A percentile compares a stretch with the other conserved stretches of the same genome.
Conservation (phyloP, 1,140 invertebrate species). For the Mya arenaria region DNA sequence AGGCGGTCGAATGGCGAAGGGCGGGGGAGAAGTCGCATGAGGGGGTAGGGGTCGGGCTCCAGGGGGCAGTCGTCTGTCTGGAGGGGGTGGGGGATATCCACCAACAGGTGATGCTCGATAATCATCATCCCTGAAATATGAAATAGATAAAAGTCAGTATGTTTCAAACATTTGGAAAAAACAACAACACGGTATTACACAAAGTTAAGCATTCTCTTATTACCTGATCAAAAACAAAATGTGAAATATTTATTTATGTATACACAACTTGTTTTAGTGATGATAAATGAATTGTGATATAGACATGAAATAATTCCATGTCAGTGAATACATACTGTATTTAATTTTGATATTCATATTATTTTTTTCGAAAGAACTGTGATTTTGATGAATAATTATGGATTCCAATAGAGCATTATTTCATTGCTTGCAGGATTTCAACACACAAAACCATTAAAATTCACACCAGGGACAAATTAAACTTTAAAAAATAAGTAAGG, state of each 20-base stretch:
- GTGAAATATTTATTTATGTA: neutral
- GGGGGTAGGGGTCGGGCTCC: constrained; percentile 43
- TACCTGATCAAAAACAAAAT: neutral
- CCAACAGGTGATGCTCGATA: constrained; percentile 25
- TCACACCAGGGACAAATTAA: no score
- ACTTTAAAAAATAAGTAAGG: no score
- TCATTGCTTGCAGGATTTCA: no score
- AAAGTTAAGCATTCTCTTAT: neutral
- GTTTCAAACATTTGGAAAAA: neutral
- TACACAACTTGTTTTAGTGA: neutral
- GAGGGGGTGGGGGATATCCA: constrained; percentile 28
- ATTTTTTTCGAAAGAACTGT: no score
- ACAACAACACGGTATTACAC: neutral
- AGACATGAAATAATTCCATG: neutral
- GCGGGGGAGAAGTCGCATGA: constrained; percentile 46
- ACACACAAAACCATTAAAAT: no score
- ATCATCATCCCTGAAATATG: constrained; percentile 48
- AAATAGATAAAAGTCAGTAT: neutral
- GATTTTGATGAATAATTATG: no score
- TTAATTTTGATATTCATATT: no score
- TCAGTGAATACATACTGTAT: no score
- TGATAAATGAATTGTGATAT: neutral
- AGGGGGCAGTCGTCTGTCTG: constrained; percentile 37
- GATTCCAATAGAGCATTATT: no score
- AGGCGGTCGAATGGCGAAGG: constrained; percentile 47